Conservation (phyloP, 2,888 invertebrate species). For the Pyrgus malvae region DNA sequence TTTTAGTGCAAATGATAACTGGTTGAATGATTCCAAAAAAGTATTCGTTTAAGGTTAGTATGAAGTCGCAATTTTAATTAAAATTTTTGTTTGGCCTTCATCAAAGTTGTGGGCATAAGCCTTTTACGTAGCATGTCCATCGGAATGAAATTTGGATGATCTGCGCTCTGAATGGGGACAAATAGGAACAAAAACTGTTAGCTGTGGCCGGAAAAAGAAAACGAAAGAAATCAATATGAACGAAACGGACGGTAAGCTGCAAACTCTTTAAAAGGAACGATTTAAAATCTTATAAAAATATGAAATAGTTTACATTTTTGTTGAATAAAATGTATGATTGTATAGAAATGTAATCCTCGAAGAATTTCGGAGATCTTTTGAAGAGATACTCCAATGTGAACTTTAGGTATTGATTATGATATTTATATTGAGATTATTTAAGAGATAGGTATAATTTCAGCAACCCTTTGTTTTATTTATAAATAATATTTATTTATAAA, state of each 20-base stretch:
- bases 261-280: not conserved
- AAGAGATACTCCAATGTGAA: too few species aligned
- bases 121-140: conserved; percentile 54
- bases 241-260: conserved; percentile 46
- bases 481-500: too few species aligned
- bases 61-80: conserved; percentile 48
- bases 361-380: too few species aligned
- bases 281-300: too few species aligned
- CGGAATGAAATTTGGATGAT: conserved; percentile 67
- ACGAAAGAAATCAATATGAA: conserved; percentile 65
- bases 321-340: too few species aligned
- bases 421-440: too few species aligned
- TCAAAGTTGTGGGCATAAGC: conserved; percentile 53
- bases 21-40: conserved; percentile 14
- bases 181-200: conserved; percentile 62
- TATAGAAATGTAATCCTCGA: too few species aligned
- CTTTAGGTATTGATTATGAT: too few species aligned
- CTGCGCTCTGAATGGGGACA: conserved; percentile 53
- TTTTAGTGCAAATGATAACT: conserved; percentile 41
- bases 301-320: too few species aligned
- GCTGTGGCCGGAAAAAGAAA: conserved; percentile 62
- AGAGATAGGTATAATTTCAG: too few species aligned
- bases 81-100: conserved; percentile 43
- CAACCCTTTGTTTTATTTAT: too few species aligned
- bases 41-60: conserved; percentile 20